Evolutionary conservation across 2,888 invertebrate species (phyloP).

Genomic region (Orthosia gothica): DNA sequence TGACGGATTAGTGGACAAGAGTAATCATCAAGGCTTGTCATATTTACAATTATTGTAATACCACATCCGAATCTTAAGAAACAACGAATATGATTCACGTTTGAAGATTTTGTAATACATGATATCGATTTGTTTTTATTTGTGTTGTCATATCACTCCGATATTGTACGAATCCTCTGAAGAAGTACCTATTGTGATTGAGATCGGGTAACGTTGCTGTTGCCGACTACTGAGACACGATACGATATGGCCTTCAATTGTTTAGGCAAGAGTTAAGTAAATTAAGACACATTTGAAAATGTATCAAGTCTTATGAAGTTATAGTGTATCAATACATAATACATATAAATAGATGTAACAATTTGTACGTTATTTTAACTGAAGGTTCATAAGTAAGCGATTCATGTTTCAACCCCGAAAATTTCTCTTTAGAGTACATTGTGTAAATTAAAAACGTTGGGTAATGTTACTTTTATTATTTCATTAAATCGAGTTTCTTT

Average conservation of each 20-base stretch:
- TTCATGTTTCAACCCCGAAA: constrained; percentile 78
- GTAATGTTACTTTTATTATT: constrained; percentile 53
- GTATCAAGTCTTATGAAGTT: constrained; percentile 85
- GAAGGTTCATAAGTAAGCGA: constrained; percentile 68
- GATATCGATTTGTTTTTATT: constrained; percentile 46
- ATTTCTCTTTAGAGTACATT: constrained; percentile 73
- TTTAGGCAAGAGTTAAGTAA: constrained; percentile 80
- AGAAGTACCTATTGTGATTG: constrained; percentile 41
- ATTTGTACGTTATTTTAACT: constrained; percentile 79
- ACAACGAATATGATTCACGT: constrained; percentile 75
- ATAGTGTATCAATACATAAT: constrained; percentile 74
- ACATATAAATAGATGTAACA: constrained; percentile 79
- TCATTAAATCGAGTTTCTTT: constrained; percentile 45
- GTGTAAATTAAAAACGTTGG: constrained; percentile 46
- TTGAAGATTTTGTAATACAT: constrained; percentile 65
- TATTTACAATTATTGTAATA: constrained; percentile 61
- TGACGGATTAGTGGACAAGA: background rate
- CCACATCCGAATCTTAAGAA: constrained; percentile 67
- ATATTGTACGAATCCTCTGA: constrained; percentile 37
- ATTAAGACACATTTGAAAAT: constrained; percentile 81
- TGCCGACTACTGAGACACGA: constrained; percentile 65
- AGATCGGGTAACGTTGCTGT: constrained; percentile 57
- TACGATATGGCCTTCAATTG: constrained; percentile 82
- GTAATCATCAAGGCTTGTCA: background rate
- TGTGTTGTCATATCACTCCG: constrained; percentile 39